phyloP scores from a whole-genome alignment of 1,140 invertebrate genomes.

The Periplaneta americana region DNA sequence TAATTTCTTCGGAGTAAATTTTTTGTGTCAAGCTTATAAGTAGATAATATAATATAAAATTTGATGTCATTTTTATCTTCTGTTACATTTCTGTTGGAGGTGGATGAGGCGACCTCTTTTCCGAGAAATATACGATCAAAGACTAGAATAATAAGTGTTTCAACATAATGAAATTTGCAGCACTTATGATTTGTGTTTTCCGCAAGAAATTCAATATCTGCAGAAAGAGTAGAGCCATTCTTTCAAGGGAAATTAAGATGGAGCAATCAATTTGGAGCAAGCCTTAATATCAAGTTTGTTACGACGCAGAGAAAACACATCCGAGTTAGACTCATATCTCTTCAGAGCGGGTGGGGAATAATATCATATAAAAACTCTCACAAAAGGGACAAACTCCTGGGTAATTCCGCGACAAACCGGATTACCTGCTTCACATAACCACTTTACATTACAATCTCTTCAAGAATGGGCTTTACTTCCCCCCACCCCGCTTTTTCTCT shows the following conservation, averaged over 20 bases:
- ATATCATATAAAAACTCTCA: not conserved
- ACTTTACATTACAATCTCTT: not conserved
- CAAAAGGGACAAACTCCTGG: not conserved
- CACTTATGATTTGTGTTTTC: not conserved
- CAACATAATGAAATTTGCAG: not conserved
- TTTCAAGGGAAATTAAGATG: not conserved
- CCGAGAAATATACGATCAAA: too few relatives aligned
- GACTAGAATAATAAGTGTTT: not conserved
- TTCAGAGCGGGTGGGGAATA: not conserved
- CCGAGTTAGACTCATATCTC: not conserved
- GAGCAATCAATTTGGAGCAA: not conserved
- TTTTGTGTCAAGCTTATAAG: too few relatives aligned
- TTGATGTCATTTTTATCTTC: too few relatives aligned
- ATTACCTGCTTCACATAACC: not conserved
- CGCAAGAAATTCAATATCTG: not conserved
- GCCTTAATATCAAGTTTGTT: not conserved
- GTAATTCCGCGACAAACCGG: not conserved
- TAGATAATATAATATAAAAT: too few relatives aligned
- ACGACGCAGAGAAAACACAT: not conserved
- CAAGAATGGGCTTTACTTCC: not conserved
- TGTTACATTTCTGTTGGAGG: too few relatives aligned
- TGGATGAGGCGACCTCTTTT: too few relatives aligned
- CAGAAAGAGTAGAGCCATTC: not conserved
- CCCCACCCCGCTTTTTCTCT: too few relatives aligned
- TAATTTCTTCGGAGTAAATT: too few relatives aligned